phyloP scores from a whole-genome alignment of 2,888 invertebrate species.

The Biston stratarius region DNA sequence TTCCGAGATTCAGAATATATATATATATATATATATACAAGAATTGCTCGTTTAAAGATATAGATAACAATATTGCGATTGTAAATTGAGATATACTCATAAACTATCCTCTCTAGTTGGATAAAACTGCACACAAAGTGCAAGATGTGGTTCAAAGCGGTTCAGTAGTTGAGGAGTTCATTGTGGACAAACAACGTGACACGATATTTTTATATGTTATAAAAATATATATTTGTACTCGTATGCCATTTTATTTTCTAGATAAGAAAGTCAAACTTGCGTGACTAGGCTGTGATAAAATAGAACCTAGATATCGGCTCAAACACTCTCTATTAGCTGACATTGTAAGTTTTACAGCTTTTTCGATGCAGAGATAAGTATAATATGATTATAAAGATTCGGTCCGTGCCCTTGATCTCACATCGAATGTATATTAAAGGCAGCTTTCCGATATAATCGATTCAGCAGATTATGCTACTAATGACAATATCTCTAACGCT shows the following conservation, averaged over 20 bases:
- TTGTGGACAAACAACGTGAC: no score
- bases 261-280: background rate
- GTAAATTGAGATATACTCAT: no score
- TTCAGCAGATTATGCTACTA: slow-evolving; percentile 39
- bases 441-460: slow-evolving; percentile 39
- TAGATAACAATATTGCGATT: no score
- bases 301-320: background rate
- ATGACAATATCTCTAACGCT: slow-evolving; percentile 46
- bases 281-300: background rate
- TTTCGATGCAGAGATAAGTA: slow-evolving; percentile 23
- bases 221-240: no score
- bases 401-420: slow-evolving; percentile 32
- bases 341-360: slow-evolving; percentile 21
- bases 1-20: no score
- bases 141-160: no score
- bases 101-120: no score
- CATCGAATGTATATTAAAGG: slow-evolving; percentile 28
- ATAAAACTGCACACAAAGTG: no score
- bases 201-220: no score
- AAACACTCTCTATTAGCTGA: slow-evolving; percentile 14
- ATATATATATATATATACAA: no score
- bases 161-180: no score
- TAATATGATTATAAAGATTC: slow-evolving; percentile 28
- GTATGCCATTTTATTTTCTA: background rate
- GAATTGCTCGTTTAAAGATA: no score